Evolutionary conservation across 37 sponge, comb jelly and placozoan genomes (phyloP).

Genomic region (Theonella swinhoei): DNA sequence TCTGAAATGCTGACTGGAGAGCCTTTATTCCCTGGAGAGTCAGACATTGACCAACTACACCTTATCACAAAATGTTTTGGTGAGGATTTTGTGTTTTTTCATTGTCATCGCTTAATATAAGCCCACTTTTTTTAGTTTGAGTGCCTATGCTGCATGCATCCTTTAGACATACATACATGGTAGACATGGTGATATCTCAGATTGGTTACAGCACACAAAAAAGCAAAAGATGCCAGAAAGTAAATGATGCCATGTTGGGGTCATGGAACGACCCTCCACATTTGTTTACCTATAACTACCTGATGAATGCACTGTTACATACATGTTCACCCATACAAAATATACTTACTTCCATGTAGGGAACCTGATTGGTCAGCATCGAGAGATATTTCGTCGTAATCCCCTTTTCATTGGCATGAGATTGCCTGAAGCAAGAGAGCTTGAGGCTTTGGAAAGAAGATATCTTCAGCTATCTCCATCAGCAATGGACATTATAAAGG

Average conservation of each 20-base stretch:
- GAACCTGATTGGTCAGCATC: conserved; percentile 80
- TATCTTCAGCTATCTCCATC: conserved; percentile 70
- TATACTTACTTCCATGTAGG: conserved; percentile 32
- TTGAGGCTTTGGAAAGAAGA: conserved; percentile 79
- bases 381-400: conserved; percentile 93
- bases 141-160: not conserved
- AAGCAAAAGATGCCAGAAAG: too few relatives aligned
- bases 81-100: conserved; percentile 19
- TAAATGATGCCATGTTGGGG: too few relatives aligned
- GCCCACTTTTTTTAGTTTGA: not conserved
- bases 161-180: not conserved
- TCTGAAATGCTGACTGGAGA: conserved; percentile 98
- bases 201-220: not conserved
- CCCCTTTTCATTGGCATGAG: conserved; percentile 93
- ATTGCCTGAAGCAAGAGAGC: conserved; percentile 84
- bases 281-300: too few relatives aligned
- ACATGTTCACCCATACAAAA: too few relatives aligned
- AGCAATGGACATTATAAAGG: conserved; percentile 86
- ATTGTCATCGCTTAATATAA: not conserved
- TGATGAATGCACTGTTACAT: too few relatives aligned
- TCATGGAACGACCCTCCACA: too few relatives aligned
- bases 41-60: conserved; percentile 97
- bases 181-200: not conserved
- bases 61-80: conserved; percentile 94
- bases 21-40: conserved; percentile 96